phyloP scores from a whole-genome alignment of 2,113 vertebrate species.

The Psittacus erithacus region DNA sequence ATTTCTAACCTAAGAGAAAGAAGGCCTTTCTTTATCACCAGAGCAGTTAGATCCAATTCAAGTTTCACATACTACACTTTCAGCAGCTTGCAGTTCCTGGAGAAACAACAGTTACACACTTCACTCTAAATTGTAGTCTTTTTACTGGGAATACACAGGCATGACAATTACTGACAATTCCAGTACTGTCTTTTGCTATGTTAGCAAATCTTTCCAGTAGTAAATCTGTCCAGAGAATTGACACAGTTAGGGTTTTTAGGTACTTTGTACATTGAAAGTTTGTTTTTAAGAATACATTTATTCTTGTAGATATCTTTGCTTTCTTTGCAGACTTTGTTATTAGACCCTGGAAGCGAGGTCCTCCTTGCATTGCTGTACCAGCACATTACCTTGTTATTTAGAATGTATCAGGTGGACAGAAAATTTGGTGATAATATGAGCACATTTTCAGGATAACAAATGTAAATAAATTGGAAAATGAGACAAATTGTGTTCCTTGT shows the following conservation, averaged over 20 bases:
- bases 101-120: neutral
- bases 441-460: neutral
- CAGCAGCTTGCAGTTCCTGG: neutral
- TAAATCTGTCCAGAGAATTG: neutral
- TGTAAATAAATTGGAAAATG: conserved; percentile 2
- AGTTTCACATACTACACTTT: neutral
- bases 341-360: conserved; percentile 28
- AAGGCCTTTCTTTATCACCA: neutral
- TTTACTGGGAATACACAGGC: neutral
- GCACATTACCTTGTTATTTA: neutral
- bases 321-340: conserved; percentile 1
- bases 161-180: neutral
- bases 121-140: neutral
- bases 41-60: neutral
- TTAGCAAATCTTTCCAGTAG: conserved; percentile 11
- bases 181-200: neutral
- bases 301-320: conserved; percentile 13
- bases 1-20: neutral
- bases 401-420: neutral
- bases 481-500: neutral
- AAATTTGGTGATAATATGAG: neutral
- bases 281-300: conserved; percentile 23
- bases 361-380: neutral
- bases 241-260: conserved; percentile 9
- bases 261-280: neutral